Conservation (phyloP, 2,797 vertebrate species). For the Orestias chungarensis region DNA sequence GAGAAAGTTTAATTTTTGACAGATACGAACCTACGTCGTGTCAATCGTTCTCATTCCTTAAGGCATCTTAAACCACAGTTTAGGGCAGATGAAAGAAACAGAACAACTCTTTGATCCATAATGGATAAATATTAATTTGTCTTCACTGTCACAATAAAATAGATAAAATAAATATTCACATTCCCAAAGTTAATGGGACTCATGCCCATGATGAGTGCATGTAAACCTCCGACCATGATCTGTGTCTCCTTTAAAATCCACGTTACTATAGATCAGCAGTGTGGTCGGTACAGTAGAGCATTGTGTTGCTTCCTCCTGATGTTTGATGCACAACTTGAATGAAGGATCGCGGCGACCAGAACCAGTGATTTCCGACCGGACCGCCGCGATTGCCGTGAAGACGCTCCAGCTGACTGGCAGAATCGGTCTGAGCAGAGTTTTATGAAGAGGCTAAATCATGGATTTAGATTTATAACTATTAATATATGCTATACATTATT, state of each 20-base stretch:
- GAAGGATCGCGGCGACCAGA: neutral
- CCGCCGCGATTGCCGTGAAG: constrained; percentile 9
- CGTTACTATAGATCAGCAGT: no score
- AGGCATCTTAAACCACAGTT: no score
- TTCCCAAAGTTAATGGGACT: neutral
- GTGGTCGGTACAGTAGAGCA: neutral
- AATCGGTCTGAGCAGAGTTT: constrained; percentile 32
- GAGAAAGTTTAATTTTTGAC: no score
- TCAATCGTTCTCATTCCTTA: no score
- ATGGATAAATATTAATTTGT: neutral
- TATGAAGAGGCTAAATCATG: constrained; percentile 30
- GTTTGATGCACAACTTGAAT: constrained; percentile 2
- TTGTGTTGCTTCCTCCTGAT: constrained; percentile 5
- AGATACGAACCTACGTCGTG: no score
- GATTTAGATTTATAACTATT: constrained; percentile 47
- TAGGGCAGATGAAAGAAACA: no score
- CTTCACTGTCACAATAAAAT: no score
- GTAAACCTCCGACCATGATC: neutral
- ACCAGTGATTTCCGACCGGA: neutral
- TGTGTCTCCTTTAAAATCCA: neutral
- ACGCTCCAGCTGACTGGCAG: neutral
- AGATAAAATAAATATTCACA: no score
- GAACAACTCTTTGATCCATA: no score
- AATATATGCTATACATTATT: constrained; percentile 74
- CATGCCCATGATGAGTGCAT: neutral